Conservation (phyloP, 2,113 vertebrate species). For the Myrmecobius fasciatus region DNA sequence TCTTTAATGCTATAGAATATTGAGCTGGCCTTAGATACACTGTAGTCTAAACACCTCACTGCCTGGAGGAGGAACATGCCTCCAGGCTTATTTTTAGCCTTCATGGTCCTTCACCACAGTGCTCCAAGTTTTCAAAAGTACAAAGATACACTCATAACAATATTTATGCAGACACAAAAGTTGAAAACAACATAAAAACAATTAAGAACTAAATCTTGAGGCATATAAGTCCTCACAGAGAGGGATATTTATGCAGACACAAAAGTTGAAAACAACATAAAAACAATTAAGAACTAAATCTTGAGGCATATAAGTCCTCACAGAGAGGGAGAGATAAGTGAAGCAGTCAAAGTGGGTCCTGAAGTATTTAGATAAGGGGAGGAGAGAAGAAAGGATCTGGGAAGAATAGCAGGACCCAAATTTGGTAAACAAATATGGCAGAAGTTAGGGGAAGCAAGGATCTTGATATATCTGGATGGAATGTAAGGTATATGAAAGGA, state of each 20-base stretch:
- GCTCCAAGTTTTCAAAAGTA: neutral
- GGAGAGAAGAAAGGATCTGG: neutral
- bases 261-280: neutral
- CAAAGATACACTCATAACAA: neutral
- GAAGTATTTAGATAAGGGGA: neutral
- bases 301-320: neutral
- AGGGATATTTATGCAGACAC: neutral
- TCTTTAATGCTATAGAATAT: neutral
- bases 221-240: neutral
- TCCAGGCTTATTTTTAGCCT: neutral
- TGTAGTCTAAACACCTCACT: neutral
- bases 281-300: neutral
- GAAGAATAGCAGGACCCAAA: neutral
- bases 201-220: neutral
- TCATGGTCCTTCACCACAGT: neutral
- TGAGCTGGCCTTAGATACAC: neutral
- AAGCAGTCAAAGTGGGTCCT: neutral
- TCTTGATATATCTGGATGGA: neutral
- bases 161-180: neutral
- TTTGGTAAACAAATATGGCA: neutral
- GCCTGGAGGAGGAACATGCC: neutral
- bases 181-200: neutral
- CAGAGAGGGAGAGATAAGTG: neutral
- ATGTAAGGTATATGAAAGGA: neutral
- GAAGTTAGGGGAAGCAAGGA: neutral